Conservation (phyloP, 2,888 invertebrate species). For the Cyclophora albipunctata region DNA sequence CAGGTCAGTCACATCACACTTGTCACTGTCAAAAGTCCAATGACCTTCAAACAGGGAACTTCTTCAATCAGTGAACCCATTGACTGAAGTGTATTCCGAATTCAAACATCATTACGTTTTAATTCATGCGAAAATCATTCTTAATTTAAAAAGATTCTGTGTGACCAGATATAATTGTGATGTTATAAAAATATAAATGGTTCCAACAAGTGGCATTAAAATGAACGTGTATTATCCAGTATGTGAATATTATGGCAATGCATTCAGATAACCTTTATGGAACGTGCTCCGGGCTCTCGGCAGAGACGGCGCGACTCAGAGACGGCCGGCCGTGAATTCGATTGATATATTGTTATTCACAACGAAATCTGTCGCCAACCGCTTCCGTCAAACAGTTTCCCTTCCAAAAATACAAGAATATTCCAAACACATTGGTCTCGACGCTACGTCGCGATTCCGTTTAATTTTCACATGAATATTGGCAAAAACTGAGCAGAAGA, state of each 20-base stretch:
- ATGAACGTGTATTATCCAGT: slow-evolving; percentile 3
- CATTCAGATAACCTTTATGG: slow-evolving; percentile 51
- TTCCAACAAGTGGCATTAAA: slow-evolving; percentile 1
- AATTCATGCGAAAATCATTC: background rate
- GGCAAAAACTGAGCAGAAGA: slow-evolving; percentile 15
- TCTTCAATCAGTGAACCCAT: background rate
- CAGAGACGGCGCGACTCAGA: slow-evolving; percentile 7
- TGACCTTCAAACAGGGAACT: slow-evolving; percentile 4
- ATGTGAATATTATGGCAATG: slow-evolving; percentile 33
- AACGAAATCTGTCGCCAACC: slow-evolving; percentile 51
- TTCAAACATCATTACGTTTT: background rate
- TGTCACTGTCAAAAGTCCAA: slow-evolving; percentile 2
- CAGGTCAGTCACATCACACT: slow-evolving; percentile 7
- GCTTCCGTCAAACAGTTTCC: slow-evolving; percentile 55
- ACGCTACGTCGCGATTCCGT: slow-evolving; percentile 36
- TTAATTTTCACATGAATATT: slow-evolving; percentile 38
- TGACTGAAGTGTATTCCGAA: background rate
- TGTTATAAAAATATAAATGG: background rate
- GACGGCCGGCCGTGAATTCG: slow-evolving; percentile 49
- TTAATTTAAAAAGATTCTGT: no score
- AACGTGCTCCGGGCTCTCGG: background rate
- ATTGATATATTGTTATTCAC: slow-evolving; percentile 54
- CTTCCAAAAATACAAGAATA: slow-evolving; percentile 59
- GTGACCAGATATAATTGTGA: background rate
- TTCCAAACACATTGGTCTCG: slow-evolving; percentile 49